A percentile compares a stretch with the other conserved stretches of the same genome.
These are phyloP conservation scores for Megamerina dolium DNA, from an alignment of 2,888 invertebrate species.

Conservation along the genomic window DNA sequence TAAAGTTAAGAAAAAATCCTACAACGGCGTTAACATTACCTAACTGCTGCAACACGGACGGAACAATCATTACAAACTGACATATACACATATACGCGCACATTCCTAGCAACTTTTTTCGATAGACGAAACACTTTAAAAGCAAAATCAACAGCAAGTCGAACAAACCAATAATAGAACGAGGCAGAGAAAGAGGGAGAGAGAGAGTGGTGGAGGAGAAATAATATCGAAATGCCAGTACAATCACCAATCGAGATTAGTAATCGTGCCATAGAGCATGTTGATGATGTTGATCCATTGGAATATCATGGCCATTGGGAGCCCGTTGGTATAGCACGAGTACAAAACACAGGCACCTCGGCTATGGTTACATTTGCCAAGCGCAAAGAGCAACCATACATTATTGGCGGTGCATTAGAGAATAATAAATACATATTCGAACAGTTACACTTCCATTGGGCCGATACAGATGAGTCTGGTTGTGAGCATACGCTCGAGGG, in stretches of 20 bases:
- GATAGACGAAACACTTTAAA: too few species aligned
- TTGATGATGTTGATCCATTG: slow-evolving; percentile 47
- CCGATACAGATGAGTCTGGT: slow-evolving; percentile 65
- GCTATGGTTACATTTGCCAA: slow-evolving; percentile 60
- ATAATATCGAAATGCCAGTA: slow-evolving; percentile 39
- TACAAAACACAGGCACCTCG: slow-evolving; percentile 48
- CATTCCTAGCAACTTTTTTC: too few species aligned
- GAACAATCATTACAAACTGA: not conserved
- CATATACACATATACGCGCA: slow-evolving; percentile 4
- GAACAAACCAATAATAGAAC: not conserved
- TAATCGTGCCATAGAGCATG: slow-evolving; percentile 47
- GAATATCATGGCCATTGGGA: slow-evolving; percentile 50
- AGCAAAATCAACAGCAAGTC: not conserved
- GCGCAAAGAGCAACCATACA: slow-evolving; percentile 53
- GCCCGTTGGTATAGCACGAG: slow-evolving; percentile 46
- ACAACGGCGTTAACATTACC: slow-evolving; percentile 35
- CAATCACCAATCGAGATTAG: slow-evolving; percentile 50
- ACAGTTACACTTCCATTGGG: slow-evolving; percentile 80
- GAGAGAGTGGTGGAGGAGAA: too few species aligned
- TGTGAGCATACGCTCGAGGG: slow-evolving; percentile 76
- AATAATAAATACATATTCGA: slow-evolving; percentile 65
- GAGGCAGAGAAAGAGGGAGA: too few species aligned
- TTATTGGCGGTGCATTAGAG: slow-evolving; percentile 60
- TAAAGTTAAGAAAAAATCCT: slow-evolving; percentile 43
- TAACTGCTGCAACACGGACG: slow-evolving; percentile 21